Percentiles rank a stretch among this genome's conserved stretches.
phyloP scores from a whole-genome alignment of 2,797 vertebrate species.

The Gephyroberyx darwinii region DNA sequence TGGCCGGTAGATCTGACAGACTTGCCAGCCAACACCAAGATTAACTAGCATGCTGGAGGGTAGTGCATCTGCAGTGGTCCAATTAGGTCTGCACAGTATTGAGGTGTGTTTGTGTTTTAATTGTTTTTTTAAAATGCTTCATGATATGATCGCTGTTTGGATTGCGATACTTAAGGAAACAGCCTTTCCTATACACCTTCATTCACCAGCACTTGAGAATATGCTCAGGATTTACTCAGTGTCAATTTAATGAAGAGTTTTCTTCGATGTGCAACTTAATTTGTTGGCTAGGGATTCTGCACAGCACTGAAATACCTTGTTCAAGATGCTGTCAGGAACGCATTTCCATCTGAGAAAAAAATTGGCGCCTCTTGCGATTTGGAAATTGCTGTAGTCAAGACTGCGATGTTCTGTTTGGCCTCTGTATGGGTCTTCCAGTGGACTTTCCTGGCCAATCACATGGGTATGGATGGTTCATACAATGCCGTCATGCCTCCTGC shows the following conservation, averaged over 20 bases:
- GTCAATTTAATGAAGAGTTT: background rate
- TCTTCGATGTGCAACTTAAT: background rate
- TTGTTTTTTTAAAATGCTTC: too few species aligned
- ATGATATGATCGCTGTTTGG: too few species aligned
- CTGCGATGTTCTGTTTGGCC: slow-evolving; percentile 14
- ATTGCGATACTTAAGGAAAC: too few species aligned
- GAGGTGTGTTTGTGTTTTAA: background rate
- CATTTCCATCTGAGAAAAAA: background rate
- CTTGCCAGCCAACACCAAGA: slow-evolving; percentile 44
- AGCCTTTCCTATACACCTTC: too few species aligned
- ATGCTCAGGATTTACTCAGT: background rate
- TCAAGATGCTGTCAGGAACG: slow-evolving; percentile 11
- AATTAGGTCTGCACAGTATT: background rate
- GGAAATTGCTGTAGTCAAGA: slow-evolving; percentile 11
- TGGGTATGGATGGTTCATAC: slow-evolving; percentile 6
- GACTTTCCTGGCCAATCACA: background rate
- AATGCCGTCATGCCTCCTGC: background rate
- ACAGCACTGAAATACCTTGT: background rate
- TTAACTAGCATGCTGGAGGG: slow-evolving; percentile 15
- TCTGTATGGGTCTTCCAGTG: background rate
- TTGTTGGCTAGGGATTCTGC: background rate
- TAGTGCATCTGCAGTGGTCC: background rate
- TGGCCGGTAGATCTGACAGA: slow-evolving; percentile 13
- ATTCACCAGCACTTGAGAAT: too few species aligned
- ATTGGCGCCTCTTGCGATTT: background rate